phyloP scores from a whole-genome alignment of 2,888 invertebrate genomes.

The Acholoe squamosa region DNA sequence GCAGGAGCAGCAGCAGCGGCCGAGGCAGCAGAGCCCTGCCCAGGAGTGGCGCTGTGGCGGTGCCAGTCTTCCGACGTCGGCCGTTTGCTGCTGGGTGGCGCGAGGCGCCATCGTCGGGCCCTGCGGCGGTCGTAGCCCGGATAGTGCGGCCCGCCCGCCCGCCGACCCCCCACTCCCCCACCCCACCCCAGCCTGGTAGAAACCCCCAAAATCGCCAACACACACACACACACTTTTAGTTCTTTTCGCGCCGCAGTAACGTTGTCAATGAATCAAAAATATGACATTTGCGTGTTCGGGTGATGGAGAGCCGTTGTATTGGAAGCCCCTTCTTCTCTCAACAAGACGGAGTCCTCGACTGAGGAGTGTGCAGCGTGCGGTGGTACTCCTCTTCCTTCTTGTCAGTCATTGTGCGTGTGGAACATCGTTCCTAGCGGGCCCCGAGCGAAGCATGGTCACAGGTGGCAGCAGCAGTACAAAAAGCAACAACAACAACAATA shows the following conservation, averaged over 20 bases:
- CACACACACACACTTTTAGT: slow-evolving; percentile 30
- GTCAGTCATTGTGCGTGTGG: background rate
- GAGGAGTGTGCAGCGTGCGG: background rate
- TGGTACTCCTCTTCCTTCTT: background rate
- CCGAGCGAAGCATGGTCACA: slow-evolving; percentile 29
- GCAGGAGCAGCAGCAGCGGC: background rate
- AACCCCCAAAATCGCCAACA: background rate
- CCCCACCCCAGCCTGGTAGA: background rate
- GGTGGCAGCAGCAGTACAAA: slow-evolving; percentile 17
- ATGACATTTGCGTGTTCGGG: slow-evolving; percentile 59
- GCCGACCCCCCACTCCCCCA: background rate
- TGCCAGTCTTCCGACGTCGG: background rate
- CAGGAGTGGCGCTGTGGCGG: background rate
- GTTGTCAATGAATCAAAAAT: slow-evolving; percentile 62
- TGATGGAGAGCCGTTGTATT: slow-evolving; percentile 56
- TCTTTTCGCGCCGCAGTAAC: slow-evolving; percentile 54
- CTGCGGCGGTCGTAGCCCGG: slow-evolving; percentile 21
- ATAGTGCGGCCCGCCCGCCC: background rate
- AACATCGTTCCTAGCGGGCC: background rate
- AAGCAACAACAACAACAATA: slow-evolving; percentile 23
- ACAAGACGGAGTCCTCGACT: background rate
- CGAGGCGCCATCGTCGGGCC: background rate
- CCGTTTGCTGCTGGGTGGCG: background rate
- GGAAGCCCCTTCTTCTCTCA: slow-evolving; percentile 57
- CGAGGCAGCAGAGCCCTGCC: background rate